These are phyloP conservation scores for Rhagoletis pomonella DNA, from an alignment of 1,140 invertebrate species.

Conservation along the genomic window DNA sequence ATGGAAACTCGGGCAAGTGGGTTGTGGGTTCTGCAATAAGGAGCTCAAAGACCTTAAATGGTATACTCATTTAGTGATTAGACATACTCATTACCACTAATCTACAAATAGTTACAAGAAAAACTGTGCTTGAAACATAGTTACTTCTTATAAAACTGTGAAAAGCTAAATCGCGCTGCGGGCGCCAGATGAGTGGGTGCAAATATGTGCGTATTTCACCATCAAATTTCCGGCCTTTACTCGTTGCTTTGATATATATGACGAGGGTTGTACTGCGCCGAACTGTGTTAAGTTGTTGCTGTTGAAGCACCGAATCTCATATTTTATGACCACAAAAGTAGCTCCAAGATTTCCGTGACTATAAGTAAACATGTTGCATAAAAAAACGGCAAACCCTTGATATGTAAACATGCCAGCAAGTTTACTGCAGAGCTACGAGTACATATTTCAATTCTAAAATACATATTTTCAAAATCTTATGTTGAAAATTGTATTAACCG, in stretches of 20 bases:
- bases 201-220: constrained; percentile 40
- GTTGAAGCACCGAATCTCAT: not conserved
- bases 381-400: not conserved
- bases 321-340: constrained; percentile 23
- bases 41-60: not conserved
- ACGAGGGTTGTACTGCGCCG: not conserved
- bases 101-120: too few relatives aligned
- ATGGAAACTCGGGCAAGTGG: not conserved
- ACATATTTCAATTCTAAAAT: too few relatives aligned
- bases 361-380: constrained; percentile 44
- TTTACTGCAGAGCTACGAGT: too few relatives aligned
- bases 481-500: not conserved
- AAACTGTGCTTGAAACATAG: not conserved
- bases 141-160: not conserved
- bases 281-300: constrained; percentile 31
- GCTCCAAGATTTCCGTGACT: not conserved
- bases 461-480: too few relatives aligned
- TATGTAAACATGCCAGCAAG: too few relatives aligned
- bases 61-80: too few relatives aligned
- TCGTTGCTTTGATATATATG: not conserved
- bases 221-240: constrained; percentile 4
- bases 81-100: too few relatives aligned
- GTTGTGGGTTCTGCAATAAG: not conserved
- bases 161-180: not conserved
- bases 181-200: constrained; percentile 17